These are phyloP conservation scores for Perca fluviatilis DNA, from an alignment of 2,113 vertebrate species.

Conservation along the genomic window DNA sequence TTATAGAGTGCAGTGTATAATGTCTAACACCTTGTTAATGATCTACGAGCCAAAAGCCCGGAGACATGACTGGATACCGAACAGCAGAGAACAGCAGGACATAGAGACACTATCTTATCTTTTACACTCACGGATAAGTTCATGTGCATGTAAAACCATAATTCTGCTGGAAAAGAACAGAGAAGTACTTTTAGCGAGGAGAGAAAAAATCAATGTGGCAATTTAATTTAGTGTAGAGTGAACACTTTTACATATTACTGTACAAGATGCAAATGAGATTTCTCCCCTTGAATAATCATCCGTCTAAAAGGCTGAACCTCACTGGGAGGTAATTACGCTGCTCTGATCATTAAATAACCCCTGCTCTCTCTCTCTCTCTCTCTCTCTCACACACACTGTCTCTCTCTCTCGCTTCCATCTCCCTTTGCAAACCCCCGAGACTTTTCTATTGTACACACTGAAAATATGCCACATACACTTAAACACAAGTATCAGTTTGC, in stretches of 20 bases:
- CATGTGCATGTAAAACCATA: conserved; percentile 46
- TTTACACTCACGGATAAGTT: conserved; percentile 62
- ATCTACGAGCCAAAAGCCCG: conserved; percentile 28
- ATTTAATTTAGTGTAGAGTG: conserved; percentile 76
- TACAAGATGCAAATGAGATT: conserved; percentile 81
- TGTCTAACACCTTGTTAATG: conserved; percentile 66
- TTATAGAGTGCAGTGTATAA: conserved; percentile 44
- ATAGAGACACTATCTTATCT: conserved; percentile 31
- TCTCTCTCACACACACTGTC: conserved; percentile 10
- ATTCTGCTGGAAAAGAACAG: conserved; percentile 55
- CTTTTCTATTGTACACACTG: conserved; percentile 17
- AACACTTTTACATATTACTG: conserved; percentile 80
- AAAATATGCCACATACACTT: conserved; percentile 24
- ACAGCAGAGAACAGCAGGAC: conserved; percentile 28
- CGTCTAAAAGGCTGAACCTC: conserved; percentile 77
- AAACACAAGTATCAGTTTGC: conserved; percentile 30
- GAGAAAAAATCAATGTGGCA: conserved; percentile 62
- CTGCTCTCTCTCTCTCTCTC: conserved; percentile 55
- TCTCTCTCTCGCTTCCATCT: conserved; percentile 18
- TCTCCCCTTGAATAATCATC: conserved; percentile 77
- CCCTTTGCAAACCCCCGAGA: conserved; percentile 6
- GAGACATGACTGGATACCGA: conserved; percentile 35
- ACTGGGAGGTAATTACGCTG: conserved; percentile 77
- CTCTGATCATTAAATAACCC: conserved; percentile 79
- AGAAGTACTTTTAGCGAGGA: conserved; percentile 47